A percentile compares a stretch with the other conserved stretches of the same genome.
Evolutionary conservation across 2,888 invertebrate genomes (phyloP).

Genomic region (Orthosia cruda): DNA sequence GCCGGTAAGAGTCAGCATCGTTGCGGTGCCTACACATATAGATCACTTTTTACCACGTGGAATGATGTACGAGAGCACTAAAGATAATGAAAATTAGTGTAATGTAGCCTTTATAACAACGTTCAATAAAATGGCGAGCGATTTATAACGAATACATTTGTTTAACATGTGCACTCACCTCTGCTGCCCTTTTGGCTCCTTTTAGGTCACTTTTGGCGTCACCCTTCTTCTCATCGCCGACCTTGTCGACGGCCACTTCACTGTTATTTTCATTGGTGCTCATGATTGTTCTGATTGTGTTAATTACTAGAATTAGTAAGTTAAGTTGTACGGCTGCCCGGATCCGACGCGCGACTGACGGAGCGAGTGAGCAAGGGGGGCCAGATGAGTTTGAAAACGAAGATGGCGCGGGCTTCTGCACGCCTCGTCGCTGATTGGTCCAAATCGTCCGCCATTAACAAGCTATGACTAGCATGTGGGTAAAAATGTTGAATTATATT

Average conservation of each 20-base stretch:
- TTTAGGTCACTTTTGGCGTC: slow-evolving; percentile 96
- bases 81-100: slow-evolving; percentile 65
- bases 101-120: slow-evolving; percentile 77
- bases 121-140: slow-evolving; percentile 91
- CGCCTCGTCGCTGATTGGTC: slow-evolving; percentile 85
- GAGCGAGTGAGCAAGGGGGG: slow-evolving; percentile 91
- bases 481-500: slow-evolving; percentile 73
- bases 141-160: slow-evolving; percentile 88
- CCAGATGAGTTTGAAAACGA: slow-evolving; percentile 94
- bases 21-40: slow-evolving; percentile 61
- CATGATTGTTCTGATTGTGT: slow-evolving; percentile 89
- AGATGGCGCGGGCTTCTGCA: slow-evolving; percentile 94
- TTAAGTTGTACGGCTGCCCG: slow-evolving; percentile 90
- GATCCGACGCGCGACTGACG: slow-evolving; percentile 92
- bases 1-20: slow-evolving; percentile 81
- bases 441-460: slow-evolving; percentile 84
- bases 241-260: slow-evolving; percentile 97
- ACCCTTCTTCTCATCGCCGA: slow-evolving; percentile 94
- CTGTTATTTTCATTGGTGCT: slow-evolving; percentile 95
- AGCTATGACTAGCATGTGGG: slow-evolving; percentile 85
- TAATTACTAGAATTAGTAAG: slow-evolving; percentile 84
- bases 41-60: slow-evolving; percentile 79
- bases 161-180: slow-evolving; percentile 94
- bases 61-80: slow-evolving; percentile 63
- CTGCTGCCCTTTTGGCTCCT: slow-evolving; percentile 97